These are phyloP conservation scores for Hemiscyllium ocellatum DNA, from an alignment of 2,113 vertebrate genomes.

Conservation along the genomic window DNA sequence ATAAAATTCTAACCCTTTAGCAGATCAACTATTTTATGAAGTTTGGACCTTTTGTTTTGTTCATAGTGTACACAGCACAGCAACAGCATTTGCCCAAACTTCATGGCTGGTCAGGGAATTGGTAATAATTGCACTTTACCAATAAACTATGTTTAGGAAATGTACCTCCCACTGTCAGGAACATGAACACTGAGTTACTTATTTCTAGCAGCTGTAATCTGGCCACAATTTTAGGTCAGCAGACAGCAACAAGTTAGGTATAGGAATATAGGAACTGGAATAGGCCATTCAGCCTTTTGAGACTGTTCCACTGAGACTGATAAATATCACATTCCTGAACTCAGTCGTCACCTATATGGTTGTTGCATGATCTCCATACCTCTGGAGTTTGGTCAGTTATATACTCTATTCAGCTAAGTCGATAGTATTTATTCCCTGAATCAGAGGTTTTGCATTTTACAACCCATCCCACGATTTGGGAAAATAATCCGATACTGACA, in stretches of 20 bases:
- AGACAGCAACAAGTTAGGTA: background rate
- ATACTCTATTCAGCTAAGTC: background rate
- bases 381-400: background rate
- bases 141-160: background rate
- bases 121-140: background rate
- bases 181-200: background rate
- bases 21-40: background rate
- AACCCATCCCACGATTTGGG: background rate
- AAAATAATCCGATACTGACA: background rate
- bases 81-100: background rate
- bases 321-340: background rate
- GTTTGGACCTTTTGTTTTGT: background rate
- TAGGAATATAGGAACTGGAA: too few relatives aligned
- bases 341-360: conserved; percentile 14
- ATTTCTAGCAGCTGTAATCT: background rate
- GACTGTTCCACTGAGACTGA: background rate
- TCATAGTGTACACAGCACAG: background rate
- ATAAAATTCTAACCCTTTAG: background rate
- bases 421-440: background rate
- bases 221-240: background rate
- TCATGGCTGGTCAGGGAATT: background rate
- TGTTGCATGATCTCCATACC: background rate
- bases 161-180: background rate
- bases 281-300: too few relatives aligned
- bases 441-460: background rate